phyloP scores from a whole-genome alignment of 2,888 invertebrate genomes.

The Scaptomyza parva region DNA sequence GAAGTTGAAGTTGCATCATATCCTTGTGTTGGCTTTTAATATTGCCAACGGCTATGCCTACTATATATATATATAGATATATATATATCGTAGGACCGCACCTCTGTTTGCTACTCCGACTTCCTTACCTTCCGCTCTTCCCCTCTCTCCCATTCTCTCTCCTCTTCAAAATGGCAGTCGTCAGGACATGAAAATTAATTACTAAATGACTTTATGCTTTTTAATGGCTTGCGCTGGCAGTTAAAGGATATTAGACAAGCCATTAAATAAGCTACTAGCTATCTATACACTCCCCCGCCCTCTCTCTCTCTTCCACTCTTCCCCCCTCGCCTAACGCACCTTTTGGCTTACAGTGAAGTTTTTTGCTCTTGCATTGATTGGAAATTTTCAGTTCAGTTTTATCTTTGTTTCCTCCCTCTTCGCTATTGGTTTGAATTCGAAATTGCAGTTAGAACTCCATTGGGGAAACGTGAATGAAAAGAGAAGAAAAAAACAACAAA shows the following conservation, averaged over 20 bases:
- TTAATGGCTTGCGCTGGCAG: slow-evolving; percentile 74
- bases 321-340: slow-evolving; percentile 11
- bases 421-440: slow-evolving; percentile 4
- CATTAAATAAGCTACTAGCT: slow-evolving; percentile 67
- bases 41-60: slow-evolving; percentile 33
- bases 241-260: slow-evolving; percentile 79
- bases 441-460: not conserved
- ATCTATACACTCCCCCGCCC: slow-evolving; percentile 20
- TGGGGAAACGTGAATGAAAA: not conserved
- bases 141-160: not conserved
- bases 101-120: slow-evolving; percentile 16
- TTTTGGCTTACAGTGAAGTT: slow-evolving; percentile 1
- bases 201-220: slow-evolving; percentile 80
- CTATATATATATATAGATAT: not conserved
- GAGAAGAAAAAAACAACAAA: too few relatives aligned
- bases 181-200: slow-evolving; percentile 76
- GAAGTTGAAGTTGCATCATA: slow-evolving; percentile 20
- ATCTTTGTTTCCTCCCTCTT: not conserved
- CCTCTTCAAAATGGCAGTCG: slow-evolving; percentile 23
- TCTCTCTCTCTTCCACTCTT: too few relatives aligned
- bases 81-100: slow-evolving; percentile 35
- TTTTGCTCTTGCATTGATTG: slow-evolving; percentile 39
- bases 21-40: slow-evolving; percentile 28
- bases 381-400: slow-evolving; percentile 22
- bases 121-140: not conserved